Percentiles rank a stretch among this genome's conserved stretches.
Evolutionary conservation across 2,113 vertebrate genomes (phyloP).

Genomic region (Baryphthengus martii): DNA sequence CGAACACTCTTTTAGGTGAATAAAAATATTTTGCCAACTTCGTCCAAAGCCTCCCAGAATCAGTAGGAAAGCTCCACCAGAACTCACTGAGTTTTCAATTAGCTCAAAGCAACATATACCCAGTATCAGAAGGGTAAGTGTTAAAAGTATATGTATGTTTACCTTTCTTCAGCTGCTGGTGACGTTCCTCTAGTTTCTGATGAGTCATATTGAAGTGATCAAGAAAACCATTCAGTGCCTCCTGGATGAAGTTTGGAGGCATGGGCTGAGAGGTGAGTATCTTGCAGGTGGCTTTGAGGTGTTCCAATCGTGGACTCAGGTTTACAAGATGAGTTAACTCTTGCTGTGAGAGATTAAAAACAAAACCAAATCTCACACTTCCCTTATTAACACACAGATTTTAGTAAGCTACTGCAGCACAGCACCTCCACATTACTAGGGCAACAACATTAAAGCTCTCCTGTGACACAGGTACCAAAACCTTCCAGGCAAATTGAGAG

Average conservation of each 20-base stretch:
- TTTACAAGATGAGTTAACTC: slow-evolving; percentile 68
- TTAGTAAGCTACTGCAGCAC: neutral
- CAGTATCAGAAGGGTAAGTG: no score
- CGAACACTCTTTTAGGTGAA: neutral
- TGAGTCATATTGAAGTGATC: slow-evolving; percentile 65
- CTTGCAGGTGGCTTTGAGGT: slow-evolving; percentile 61
- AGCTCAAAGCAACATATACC: neutral
- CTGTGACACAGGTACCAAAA: neutral
- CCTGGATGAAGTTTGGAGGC: slow-evolving; percentile 74
- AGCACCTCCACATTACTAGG: neutral
- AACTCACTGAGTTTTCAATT: neutral
- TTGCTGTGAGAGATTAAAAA: slow-evolving; percentile 59
- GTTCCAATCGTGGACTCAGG: slow-evolving; percentile 72
- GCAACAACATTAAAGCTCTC: neutral
- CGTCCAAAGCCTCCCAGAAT: neutral
- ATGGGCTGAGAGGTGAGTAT: slow-evolving; percentile 57
- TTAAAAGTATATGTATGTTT: neutral
- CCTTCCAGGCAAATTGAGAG: neutral
- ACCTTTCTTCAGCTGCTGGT: slow-evolving; percentile 78
- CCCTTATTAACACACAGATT: neutral
- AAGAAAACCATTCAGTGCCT: slow-evolving; percentile 66
- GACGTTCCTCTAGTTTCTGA: slow-evolving; percentile 73
- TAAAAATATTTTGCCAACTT: neutral
- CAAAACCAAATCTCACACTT: neutral
- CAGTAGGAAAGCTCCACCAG: neutral